Evolutionary conservation across 2,888 invertebrate species (phyloP), one percentile per base, ranked within the genome.

Genomic region (Penaeus monodon): DNA sequence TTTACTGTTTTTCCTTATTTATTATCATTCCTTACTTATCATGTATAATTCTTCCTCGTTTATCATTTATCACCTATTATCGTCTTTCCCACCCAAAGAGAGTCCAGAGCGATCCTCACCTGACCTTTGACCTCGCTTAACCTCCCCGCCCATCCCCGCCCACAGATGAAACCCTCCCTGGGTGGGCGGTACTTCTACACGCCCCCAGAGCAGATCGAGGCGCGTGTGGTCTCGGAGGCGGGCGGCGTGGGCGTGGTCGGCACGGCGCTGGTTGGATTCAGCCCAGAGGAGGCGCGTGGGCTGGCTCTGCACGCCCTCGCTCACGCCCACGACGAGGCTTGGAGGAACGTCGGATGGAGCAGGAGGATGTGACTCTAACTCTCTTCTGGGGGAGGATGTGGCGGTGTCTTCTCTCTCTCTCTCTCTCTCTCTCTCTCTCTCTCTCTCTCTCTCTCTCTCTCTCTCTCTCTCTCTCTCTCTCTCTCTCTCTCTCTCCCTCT

Each of bases 171-270:
- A 44, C 12, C 76, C 8, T 82, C 78, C 27, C 65, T 88, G 63
- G 88, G 88, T 24, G 88, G 92, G 38, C 66, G 65, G 74, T 87
- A 83, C 66, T 90, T 91, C 73, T 83, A 68, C 68, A 88, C 90
- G 68, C 89, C 89, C 20, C 68, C 86, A 20, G 78, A 70, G 70
- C 90, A 84, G 85, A 73, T 90, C 90, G 89, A 81, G 63, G 90
- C 80, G 88, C 90, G 90, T 20, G 73, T 85, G 27, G 77, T 77
- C 22, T 8, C 64, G 66, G 80, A 83, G 81, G 66, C 81, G 1
- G 80, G 65, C 63, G 80, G 78, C 73, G 76, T 76, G 64, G 81
- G 65, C 14, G 33, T 63, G 2, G 70, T 74, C 12, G 89, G 78
- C 2, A 81, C 81, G 64, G 66, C 66, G 38, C 70, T 84, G 63